Conservation (phyloP, 1,140 invertebrate species). For the Pseudachorutes palmiensis region DNA sequence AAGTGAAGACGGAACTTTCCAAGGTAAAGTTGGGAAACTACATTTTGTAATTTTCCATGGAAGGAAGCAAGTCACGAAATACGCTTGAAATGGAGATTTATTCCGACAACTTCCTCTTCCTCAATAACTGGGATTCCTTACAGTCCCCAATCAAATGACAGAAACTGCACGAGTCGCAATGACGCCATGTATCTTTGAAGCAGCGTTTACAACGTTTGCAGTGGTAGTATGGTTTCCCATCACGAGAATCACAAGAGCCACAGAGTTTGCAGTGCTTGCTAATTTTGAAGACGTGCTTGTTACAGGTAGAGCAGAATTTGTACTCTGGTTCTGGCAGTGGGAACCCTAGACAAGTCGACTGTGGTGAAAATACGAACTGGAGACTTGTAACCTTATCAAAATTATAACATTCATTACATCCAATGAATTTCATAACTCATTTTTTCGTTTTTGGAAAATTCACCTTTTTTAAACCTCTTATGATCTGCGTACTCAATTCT, state of each 20-base stretch:
- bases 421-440: not conserved
- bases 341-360: not conserved
- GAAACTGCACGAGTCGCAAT: not conserved
- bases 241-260: constrained; percentile 4
- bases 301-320: constrained; percentile 1
- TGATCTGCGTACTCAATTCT: constrained; percentile 6
- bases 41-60: too few species aligned
- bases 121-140: too few species aligned
- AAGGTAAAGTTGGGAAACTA: too few species aligned
- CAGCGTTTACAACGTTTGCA: not conserved
- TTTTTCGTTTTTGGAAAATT: not conserved
- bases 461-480: constrained; percentile 8
- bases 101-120: too few species aligned
- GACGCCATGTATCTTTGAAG: not conserved
- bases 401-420: not conserved
- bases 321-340: not conserved
- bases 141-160: too few species aligned
- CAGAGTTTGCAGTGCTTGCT: constrained; percentile 10
- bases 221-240: constrained; percentile 9
- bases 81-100: too few species aligned
- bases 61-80: too few species aligned
- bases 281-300: constrained; percentile 4
- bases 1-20: too few species aligned
- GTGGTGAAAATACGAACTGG: constrained; percentile 5
- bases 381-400: not conserved